Conservation (phyloP, 1,140 invertebrate genomes). For the Kradibia gibbosae region DNA sequence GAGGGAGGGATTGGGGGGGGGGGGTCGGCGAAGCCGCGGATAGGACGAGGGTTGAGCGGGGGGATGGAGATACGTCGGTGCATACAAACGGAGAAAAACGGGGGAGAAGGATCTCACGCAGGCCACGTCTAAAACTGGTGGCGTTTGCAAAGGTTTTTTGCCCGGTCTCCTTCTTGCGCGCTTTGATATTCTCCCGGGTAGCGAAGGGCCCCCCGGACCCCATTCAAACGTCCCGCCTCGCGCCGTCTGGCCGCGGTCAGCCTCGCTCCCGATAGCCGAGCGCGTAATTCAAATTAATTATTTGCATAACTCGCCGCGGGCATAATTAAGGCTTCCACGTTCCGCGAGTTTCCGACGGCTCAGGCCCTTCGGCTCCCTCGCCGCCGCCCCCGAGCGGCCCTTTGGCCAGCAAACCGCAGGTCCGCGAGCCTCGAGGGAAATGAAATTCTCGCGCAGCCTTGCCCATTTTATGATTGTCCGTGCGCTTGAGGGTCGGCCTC, state of each 20-base stretch:
- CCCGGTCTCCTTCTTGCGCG: constrained; percentile 1
- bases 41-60: too few relatives aligned
- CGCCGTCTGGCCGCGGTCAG: neutral
- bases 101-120: constrained; percentile 42
- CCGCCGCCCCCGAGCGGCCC: neutral
- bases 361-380: neutral
- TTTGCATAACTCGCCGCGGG: constrained; percentile 58
- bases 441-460: too few relatives aligned
- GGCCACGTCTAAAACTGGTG: constrained; percentile 10
- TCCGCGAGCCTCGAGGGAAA: neutral
- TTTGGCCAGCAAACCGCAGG: neutral
- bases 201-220: constrained; percentile 30
- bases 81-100: constrained; percentile 4
- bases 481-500: too few relatives aligned
- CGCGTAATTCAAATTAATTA: constrained; percentile 62
- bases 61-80: neutral
- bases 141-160: constrained; percentile 34
- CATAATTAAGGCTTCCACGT: constrained; percentile 51
- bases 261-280: constrained; percentile 29
- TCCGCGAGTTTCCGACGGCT: neutral
- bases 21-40: too few relatives aligned
- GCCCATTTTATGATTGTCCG: too few relatives aligned
- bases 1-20: neutral
- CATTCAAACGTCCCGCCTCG: constrained; percentile 58
- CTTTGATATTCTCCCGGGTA: constrained; percentile 39